Percentiles rank a stretch among this genome's conserved stretches.
These are phyloP conservation scores for Pristiophorus japonicus DNA, from an alignment of 2,113 vertebrate species.

Conservation along the genomic window DNA sequence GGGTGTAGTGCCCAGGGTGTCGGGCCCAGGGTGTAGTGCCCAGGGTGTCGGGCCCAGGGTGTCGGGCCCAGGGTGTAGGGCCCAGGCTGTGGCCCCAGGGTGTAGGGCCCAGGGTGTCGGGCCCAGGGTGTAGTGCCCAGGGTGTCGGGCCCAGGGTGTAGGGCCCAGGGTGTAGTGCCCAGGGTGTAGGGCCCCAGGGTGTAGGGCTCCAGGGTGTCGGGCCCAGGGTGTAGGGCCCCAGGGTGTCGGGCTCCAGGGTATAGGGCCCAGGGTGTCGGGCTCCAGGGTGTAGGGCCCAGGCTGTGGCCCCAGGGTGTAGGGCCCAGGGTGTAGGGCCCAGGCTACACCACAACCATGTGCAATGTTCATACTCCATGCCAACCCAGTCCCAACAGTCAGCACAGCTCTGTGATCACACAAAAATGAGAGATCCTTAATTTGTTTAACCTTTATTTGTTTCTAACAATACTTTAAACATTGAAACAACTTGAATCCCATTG, in stretches of 20 bases:
- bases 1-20: not conserved
- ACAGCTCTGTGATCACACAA: not conserved
- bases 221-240: not conserved
- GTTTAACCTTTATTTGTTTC: constrained; percentile 1
- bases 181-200: too few species aligned
- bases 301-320: too few species aligned
- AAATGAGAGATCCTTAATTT: not conserved
- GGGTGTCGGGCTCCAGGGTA: not conserved
- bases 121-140: too few species aligned
- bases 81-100: too few species aligned
- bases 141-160: too few species aligned
- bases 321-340: not conserved
- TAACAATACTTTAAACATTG: not conserved
- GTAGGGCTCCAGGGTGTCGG: not conserved
- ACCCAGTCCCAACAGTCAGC: not conserved
- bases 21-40: not conserved
- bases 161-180: too few species aligned
- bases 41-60: not conserved
- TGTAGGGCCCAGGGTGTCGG: too few species aligned
- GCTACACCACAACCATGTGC: too few species aligned
- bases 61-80: not conserved
- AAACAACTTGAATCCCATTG: not conserved
- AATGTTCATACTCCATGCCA: not conserved
- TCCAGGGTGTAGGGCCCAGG: not conserved
- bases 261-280: not conserved